Conservation (phyloP, 2,888 invertebrate genomes). For the Sisyra nigra region DNA sequence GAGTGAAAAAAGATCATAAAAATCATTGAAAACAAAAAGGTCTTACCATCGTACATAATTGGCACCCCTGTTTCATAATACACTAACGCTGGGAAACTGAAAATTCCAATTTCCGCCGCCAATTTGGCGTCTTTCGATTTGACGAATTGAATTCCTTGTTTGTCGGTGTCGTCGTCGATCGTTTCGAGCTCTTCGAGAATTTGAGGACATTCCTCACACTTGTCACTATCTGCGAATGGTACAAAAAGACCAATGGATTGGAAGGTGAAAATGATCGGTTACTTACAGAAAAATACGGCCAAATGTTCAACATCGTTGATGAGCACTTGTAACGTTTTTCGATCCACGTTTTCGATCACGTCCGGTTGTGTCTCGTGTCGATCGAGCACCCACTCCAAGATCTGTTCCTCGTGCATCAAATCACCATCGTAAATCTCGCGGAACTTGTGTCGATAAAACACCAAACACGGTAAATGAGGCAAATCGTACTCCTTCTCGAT, state of each 20-base stretch:
- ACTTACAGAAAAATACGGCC: slow-evolving; percentile 83
- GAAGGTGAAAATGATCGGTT: background rate
- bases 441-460: slow-evolving; percentile 77
- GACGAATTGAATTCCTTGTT: slow-evolving; percentile 85
- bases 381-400: slow-evolving; percentile 78
- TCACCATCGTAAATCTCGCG: slow-evolving; percentile 79
- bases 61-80: slow-evolving; percentile 89
- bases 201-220: slow-evolving; percentile 69
- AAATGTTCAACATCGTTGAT: slow-evolving; percentile 83
- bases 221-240: slow-evolving; percentile 52
- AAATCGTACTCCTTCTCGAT: slow-evolving; percentile 80
- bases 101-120: slow-evolving; percentile 82
- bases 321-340: slow-evolving; percentile 74
- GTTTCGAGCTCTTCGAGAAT: slow-evolving; percentile 80
- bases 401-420: slow-evolving; percentile 80
- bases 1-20: background rate
- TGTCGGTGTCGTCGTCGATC: slow-evolving; percentile 83
- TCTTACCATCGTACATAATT: slow-evolving; percentile 88
- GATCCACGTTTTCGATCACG: slow-evolving; percentile 80
- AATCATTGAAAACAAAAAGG: background rate
- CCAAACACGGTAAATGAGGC: slow-evolving; percentile 61
- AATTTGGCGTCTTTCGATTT: slow-evolving; percentile 81
- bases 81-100: slow-evolving; percentile 80
- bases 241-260: background rate
- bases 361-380: slow-evolving; percentile 72